These are phyloP conservation scores for Mus musculus DNA, from an alignment of 2,113 vertebrate genomes.

Conservation along the genomic window DNA sequence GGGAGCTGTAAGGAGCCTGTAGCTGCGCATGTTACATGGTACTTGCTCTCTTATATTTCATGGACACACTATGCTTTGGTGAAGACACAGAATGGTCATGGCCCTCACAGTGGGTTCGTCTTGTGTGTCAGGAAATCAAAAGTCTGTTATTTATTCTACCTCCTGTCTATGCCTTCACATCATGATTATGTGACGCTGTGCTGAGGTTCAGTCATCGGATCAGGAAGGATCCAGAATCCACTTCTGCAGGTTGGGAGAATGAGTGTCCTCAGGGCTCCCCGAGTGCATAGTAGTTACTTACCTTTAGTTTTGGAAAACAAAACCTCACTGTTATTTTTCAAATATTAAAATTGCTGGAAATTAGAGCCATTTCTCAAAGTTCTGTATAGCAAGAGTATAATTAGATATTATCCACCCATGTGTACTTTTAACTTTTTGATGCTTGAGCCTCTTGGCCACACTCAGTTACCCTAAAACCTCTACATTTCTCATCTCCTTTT, in stretches of 20 bases:
- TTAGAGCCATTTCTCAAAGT: neutral
- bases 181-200: neutral
- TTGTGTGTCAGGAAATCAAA: neutral
- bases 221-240: neutral
- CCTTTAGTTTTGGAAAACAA: neutral
- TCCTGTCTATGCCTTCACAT: neutral
- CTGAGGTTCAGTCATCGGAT: neutral
- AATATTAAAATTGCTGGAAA: neutral
- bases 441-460: neutral
- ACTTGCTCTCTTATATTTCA: neutral
- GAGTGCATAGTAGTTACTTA: accelerated
- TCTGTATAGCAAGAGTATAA: neutral
- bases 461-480: neutral
- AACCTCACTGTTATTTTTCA: neutral
- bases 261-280: neutral
- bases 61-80: neutral
- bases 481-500: neutral
- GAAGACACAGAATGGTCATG: neutral
- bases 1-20: neutral
- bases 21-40: accelerated
- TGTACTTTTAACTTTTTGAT: neutral
- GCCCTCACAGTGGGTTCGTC: too few species aligned
- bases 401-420: neutral
- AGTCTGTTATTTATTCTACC: neutral
- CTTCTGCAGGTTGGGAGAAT: neutral